Base-by-base conservation (phyloP, 2,797 vertebrate genomes). In the Fistularia tabacaria region DNA sequence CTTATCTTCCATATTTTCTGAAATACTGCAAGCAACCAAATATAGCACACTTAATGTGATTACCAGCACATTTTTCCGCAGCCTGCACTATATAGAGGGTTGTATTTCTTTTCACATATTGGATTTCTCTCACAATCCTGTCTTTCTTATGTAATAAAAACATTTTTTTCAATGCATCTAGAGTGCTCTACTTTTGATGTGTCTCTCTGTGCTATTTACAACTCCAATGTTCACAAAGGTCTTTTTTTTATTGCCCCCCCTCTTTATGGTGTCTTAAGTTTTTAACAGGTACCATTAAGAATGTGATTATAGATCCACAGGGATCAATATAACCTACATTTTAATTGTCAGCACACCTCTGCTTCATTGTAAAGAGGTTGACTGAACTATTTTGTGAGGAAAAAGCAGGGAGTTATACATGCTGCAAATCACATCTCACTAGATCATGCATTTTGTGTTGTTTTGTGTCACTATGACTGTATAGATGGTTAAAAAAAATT, bases 1-100 rank as follows among this genome's bases (percentile, higher is more conserved):
- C 45, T 58, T 51, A 60, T 57, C 66, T 50, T 43, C 57, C 49
- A 53, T 65, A 42, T 12, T 59, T 55, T 41, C 57, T 66, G 41
- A 38, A 15, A 57, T 10, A 39, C 51, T 12, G 43, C 46, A 49
- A 68, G 48, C 44, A 14, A 44, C 46, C 51, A 74, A 59, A 38
- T 54, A 39, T 12, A 55, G 47, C 36, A 1, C 50, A 14, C 54
- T 52, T 71, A 66, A 76, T 68, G 62, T 46, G 59, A 77, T 81
- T 66, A 71, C 44, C 72, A 53, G 62, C 59, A 59, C 64, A 51
- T 70, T 46, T 63, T 65, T 59, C 40, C 51, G 46, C 52, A 36
- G 15, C 45, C 10, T 61, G 50, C 14, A 40, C 55, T 40, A 11
- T 13, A 51, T 40, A 36, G 51, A 56, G 55, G 46, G 38, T 66